Evolutionary conservation across 2,113 vertebrate genomes (phyloP).

Genomic region (Athene noctua): DNA sequence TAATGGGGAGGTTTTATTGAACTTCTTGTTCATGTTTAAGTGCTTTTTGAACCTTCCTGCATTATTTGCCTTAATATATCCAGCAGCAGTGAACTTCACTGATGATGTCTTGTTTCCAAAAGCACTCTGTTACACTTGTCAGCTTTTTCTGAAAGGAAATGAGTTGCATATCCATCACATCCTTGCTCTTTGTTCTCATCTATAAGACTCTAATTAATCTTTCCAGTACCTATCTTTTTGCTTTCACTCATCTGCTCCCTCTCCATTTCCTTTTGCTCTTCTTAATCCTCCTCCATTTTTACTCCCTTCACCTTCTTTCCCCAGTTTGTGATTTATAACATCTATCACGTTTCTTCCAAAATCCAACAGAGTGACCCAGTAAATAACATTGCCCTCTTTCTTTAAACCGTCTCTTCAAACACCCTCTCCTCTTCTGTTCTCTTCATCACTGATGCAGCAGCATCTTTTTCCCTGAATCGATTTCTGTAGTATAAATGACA

Average conservation of each 20-base stretch:
- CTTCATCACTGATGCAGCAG: background rate
- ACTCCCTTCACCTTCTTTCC: background rate
- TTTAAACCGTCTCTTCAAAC: background rate
- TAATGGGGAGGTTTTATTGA: background rate
- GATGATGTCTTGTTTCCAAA: conserved; percentile 1
- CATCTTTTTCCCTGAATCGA: background rate
- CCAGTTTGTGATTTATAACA: background rate
- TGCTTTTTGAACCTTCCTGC: background rate
- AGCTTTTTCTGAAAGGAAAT: conserved; percentile 31
- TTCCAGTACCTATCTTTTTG: background rate
- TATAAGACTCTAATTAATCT: conserved; percentile 1
- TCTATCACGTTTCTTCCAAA: background rate
- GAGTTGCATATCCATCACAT: background rate
- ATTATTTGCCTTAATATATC: background rate
- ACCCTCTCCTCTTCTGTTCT: background rate
- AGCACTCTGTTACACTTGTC: background rate
- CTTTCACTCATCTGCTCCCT: background rate
- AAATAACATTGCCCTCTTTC: background rate
- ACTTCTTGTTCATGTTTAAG: background rate
- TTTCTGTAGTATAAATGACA: background rate
- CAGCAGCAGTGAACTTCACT: background rate
- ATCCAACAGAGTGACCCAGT: background rate
- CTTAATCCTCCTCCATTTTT: background rate
- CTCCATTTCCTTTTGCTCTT: background rate
- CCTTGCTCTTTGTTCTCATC: background rate